Conservation (phyloP, 2,888 invertebrate genomes). For the Bembecia ichneumoniformis region DNA sequence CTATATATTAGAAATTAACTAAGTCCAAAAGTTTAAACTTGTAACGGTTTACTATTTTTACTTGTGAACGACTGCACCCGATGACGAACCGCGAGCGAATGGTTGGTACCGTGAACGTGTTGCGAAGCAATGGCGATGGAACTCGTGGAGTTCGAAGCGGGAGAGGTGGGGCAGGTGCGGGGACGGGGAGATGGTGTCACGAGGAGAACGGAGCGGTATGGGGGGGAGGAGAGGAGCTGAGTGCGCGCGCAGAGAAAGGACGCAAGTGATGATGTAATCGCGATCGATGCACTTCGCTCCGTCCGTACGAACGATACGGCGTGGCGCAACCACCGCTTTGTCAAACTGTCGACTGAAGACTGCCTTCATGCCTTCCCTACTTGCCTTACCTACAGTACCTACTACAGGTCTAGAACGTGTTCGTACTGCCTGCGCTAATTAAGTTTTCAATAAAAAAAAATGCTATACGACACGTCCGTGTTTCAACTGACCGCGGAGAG, state of each 20-base stretch:
- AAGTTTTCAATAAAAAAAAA: too few relatives aligned
- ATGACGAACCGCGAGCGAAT: conserved; percentile 61
- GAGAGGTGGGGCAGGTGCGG: conserved; percentile 23
- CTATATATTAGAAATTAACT: conserved; percentile 19
- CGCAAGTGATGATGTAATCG: conserved; percentile 68
- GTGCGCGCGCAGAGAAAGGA: conserved; percentile 70
- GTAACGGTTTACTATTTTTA: conserved; percentile 25
- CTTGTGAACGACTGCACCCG: conserved; percentile 38
- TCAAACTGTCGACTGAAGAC: too few relatives aligned
- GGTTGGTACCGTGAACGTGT: conserved; percentile 53
- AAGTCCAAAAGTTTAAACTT: conserved; percentile 39
- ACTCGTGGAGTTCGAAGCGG: conserved; percentile 32
- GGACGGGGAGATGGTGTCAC: conserved; percentile 15
- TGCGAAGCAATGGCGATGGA: conserved; percentile 35
- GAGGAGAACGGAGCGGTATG: conserved; percentile 8
- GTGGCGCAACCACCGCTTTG: too few relatives aligned
- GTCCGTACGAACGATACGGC: conserved; percentile 16
- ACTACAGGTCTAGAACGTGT: too few relatives aligned
- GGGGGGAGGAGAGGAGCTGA: conserved; percentile 25
- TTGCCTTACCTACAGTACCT: too few relatives aligned
- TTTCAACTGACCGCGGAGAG: conserved; percentile 1
- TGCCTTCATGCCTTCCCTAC: too few relatives aligned
- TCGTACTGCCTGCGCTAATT: too few relatives aligned
- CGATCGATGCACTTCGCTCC: conserved; percentile 64
- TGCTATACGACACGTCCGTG: conserved; percentile 1